A percentile compares a stretch with the other conserved stretches of the same genome.
These are phyloP conservation scores for Allacma fusca DNA, from an alignment of 2,888 invertebrate genomes.

Conservation along the genomic window DNA sequence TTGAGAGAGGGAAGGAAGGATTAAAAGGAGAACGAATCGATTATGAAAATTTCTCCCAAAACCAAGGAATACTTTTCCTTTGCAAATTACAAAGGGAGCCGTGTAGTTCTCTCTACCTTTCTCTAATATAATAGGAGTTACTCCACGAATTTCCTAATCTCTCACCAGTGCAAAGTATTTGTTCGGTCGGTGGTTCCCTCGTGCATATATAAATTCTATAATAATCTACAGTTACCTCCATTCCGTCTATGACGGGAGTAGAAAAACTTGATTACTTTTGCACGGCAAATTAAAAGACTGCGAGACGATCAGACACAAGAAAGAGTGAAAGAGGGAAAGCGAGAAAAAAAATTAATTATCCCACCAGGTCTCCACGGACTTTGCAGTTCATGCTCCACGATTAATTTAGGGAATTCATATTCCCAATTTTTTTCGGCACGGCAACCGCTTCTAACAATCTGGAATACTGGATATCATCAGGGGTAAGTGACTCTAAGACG, in stretches of 20 bases:
- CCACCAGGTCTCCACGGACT: slow-evolving; percentile 12
- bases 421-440: slow-evolving; percentile 40
- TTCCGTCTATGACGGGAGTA: neutral
- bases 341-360: slow-evolving; percentile 23
- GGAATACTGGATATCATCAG: slow-evolving; percentile 50
- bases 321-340: neutral
- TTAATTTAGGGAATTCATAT: slow-evolving; percentile 36
- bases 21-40: slow-evolving; percentile 25
- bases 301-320: neutral
- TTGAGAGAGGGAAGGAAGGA: too few relatives aligned
- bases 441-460: slow-evolving; percentile 35
- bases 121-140: neutral
- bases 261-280: slow-evolving; percentile 22
- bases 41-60: slow-evolving; percentile 31
- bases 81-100: neutral
- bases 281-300: slow-evolving; percentile 25
- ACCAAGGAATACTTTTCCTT: neutral
- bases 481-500: slow-evolving; percentile 33
- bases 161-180: too few relatives aligned
- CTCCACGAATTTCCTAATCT: too few relatives aligned
- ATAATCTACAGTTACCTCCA: too few relatives aligned
- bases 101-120: neutral
- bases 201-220: too few relatives aligned
- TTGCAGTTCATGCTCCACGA: slow-evolving; percentile 10
- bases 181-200: too few relatives aligned